A percentile compares a stretch with the other conserved stretches of the same genome.
Evolutionary conservation across 2,888 invertebrate species (phyloP).

Genomic region (Tyria jacobaeae): DNA sequence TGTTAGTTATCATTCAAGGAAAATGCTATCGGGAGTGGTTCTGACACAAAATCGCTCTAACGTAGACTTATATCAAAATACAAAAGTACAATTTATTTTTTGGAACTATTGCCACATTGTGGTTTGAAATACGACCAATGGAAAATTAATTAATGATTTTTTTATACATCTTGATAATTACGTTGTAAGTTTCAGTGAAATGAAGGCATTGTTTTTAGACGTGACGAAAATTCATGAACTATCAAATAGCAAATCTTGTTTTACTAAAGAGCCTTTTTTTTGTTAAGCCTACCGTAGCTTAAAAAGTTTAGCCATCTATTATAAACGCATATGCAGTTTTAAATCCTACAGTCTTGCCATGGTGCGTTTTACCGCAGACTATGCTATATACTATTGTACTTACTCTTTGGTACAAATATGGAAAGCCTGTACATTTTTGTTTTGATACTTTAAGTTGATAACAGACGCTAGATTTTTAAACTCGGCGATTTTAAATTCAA

Average conservation of each 20-base stretch:
- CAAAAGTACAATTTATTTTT: conserved; percentile 5
- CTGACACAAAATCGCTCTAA: conserved; percentile 24
- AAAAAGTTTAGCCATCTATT: not conserved
- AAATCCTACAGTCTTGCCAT: not conserved
- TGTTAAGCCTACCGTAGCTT: no score
- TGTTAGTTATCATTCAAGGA: conserved; percentile 66
- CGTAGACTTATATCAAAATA: not conserved
- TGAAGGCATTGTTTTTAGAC: conserved; percentile 52
- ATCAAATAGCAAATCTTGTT: not conserved
- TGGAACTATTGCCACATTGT: conserved; percentile 40
- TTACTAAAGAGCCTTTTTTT: not conserved
- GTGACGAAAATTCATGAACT: conserved; percentile 49
- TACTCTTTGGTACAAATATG: no score
- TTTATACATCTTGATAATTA: conserved; percentile 39
- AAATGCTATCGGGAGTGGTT: conserved; percentile 51
- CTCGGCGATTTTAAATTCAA: no score
- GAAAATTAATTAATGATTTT: no score
- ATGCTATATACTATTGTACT: no score
- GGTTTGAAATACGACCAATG: no score
- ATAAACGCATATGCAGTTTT: not conserved
- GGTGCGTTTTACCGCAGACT: no score
- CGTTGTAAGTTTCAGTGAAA: conserved; percentile 25
- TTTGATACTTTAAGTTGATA: not conserved
- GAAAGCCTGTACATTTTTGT: no score
- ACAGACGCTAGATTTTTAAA: not conserved